A percentile compares a stretch with the other conserved stretches of the same genome.
Conservation (phyloP, 2,797 vertebrate species). For the Leptatherina wallacei region DNA sequence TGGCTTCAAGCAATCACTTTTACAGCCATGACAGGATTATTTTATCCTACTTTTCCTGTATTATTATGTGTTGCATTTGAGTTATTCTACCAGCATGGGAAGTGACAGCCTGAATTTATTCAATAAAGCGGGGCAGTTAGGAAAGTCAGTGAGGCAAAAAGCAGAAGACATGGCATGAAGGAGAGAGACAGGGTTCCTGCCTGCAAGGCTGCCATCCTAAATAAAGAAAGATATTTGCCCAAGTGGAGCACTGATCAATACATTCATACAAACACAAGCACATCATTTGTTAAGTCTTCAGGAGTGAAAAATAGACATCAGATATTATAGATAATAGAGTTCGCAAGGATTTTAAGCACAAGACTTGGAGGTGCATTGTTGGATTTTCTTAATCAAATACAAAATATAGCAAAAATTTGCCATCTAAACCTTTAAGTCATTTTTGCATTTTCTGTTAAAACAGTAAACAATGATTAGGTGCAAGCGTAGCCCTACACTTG, state of each 20-base stretch:
- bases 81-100: constrained; percentile 98
- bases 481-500: not conserved
- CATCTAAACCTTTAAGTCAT: not conserved
- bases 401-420: not conserved
- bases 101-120: constrained; percentile 99
- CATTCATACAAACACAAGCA: constrained; percentile 91
- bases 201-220: constrained; percentile 81
- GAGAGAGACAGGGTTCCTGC: constrained; percentile 81
- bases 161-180: constrained; percentile 79
- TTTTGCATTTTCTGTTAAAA: not conserved
- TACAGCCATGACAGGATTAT: constrained; percentile 99
- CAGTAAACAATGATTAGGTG: not conserved
- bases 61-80: constrained; percentile 99
- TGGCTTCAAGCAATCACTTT: constrained; percentile 98
- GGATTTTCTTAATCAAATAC: not conserved
- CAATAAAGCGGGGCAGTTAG: constrained; percentile 98
- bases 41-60: constrained; percentile 99
- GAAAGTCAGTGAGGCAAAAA: constrained; percentile 95
- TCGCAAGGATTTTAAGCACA: constrained; percentile 50
- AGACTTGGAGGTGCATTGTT: constrained; percentile 34
- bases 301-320: constrained; percentile 53
- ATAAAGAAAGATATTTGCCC: constrained; percentile 88
- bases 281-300: constrained; percentile 80
- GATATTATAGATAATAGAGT: constrained; percentile 68
- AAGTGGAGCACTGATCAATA: constrained; percentile 92